Conservation (phyloP, 2,797 vertebrate species). For the Erethizon dorsatum region DNA sequence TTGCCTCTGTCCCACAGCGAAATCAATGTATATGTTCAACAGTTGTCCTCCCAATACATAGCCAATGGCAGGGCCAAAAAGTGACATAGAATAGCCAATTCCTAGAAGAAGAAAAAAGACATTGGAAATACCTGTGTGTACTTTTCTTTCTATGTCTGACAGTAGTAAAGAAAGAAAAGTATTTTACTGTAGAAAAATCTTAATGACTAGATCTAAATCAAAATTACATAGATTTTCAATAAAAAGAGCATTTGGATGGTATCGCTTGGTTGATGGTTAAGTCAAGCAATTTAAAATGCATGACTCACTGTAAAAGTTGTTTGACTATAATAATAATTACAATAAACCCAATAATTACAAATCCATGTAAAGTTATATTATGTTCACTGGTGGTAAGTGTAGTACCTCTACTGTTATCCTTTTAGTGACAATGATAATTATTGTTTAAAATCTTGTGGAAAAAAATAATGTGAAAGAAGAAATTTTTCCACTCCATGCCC, state of each 20-base stretch:
- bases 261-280: not conserved
- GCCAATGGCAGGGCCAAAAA: slow-evolving; percentile 92
- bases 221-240: slow-evolving; percentile 36
- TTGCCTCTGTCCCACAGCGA: slow-evolving; percentile 88
- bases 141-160: not conserved
- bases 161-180: not conserved
- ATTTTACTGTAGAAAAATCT: slow-evolving; percentile 11
- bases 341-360: slow-evolving; percentile 18
- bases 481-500: not conserved
- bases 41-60: slow-evolving; percentile 91
- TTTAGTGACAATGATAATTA: not conserved
- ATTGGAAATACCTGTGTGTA: slow-evolving; percentile 19
- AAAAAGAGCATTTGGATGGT: not conserved
- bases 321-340: slow-evolving; percentile 3
- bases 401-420: not conserved
- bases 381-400: not conserved
- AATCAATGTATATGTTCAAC: slow-evolving; percentile 91
- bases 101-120: slow-evolving; percentile 86
- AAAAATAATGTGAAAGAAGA: slow-evolving; percentile 18
- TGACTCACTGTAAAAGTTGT: not conserved
- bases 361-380: not conserved
- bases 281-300: not conserved
- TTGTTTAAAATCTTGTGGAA: not conserved
- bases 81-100: slow-evolving; percentile 91
- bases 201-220: slow-evolving; percentile 15